These are phyloP conservation scores for Mayetiola destructor DNA, from an alignment of 2,888 invertebrate species.

Conservation along the genomic window DNA sequence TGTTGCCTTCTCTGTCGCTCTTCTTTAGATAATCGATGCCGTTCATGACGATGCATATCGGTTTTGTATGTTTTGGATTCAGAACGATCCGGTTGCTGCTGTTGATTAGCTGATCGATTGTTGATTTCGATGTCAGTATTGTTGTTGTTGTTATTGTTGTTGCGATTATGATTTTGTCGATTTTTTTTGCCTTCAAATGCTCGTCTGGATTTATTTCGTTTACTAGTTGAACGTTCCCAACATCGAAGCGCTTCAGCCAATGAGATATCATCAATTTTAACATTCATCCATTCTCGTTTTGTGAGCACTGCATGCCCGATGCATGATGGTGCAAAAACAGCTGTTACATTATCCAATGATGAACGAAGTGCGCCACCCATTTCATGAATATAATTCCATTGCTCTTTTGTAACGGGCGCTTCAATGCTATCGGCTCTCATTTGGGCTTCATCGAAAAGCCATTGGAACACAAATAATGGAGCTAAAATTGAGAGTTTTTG, in stretches of 20 bases:
- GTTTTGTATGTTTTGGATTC: not conserved
- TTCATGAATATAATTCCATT: constrained; percentile 87
- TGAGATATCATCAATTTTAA: constrained; percentile 71
- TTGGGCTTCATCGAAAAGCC: constrained; percentile 90
- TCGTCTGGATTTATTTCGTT: constrained; percentile 18
- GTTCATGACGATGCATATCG: not conserved
- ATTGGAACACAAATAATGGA: constrained; percentile 86
- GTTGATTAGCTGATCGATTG: not conserved
- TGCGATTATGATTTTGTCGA: constrained; percentile 7
- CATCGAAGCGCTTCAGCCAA: constrained; percentile 73
- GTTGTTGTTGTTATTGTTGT: constrained; percentile 15
- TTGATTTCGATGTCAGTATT: constrained; percentile 7
- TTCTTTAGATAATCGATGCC: constrained; percentile 25
- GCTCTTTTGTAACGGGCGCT: constrained; percentile 72
- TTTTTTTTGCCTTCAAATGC: constrained; percentile 13
- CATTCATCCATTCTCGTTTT: constrained; percentile 72
- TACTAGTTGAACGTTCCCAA: constrained; percentile 56
- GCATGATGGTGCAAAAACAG: constrained; percentile 86
- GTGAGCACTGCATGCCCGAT: constrained; percentile 82
- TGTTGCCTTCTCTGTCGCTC: constrained; percentile 22
- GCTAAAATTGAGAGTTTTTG: constrained; percentile 36
- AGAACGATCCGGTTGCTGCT: not conserved
- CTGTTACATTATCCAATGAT: constrained; percentile 70
- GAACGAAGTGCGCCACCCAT: constrained; percentile 72
- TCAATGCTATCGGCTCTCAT: constrained; percentile 85